A percentile compares a stretch with the other conserved stretches of the same genome.
These are phyloP conservation scores for Zaprionus taronus DNA, from an alignment of 1,140 invertebrate species.

Conservation along the genomic window DNA sequence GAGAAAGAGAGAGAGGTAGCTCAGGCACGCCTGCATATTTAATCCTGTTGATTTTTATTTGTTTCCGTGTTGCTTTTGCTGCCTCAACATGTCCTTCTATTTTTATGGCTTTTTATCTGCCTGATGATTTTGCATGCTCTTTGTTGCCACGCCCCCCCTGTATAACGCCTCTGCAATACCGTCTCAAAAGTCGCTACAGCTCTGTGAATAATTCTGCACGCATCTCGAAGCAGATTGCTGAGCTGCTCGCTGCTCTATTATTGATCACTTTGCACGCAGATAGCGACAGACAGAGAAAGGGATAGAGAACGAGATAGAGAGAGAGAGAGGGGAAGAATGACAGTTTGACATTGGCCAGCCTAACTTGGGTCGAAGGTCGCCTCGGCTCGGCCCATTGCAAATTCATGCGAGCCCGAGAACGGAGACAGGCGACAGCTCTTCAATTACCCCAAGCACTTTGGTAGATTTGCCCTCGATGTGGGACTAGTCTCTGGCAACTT, in stretches of 20 bases:
- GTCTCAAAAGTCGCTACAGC: constrained; percentile 34
- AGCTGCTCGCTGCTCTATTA: constrained; percentile 21
- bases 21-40: constrained; percentile 68
- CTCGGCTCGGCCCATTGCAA: constrained; percentile 15
- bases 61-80: constrained; percentile 62
- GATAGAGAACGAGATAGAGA: background rate
- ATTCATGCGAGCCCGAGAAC: constrained; percentile 16
- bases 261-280: constrained; percentile 15
- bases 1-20: constrained; percentile 11
- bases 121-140: constrained; percentile 61
- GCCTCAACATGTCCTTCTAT: constrained; percentile 40
- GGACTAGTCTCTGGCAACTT: background rate
- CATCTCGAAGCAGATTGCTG: constrained; percentile 7
- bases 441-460: constrained; percentile 25
- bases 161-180: background rate
- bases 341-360: constrained; percentile 24
- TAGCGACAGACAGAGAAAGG: background rate
- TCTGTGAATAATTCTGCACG: background rate
- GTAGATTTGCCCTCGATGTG: constrained; percentile 8
- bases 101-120: constrained; percentile 68
- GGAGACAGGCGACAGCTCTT: constrained; percentile 5
- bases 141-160: constrained; percentile 31
- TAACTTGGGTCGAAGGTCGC: constrained; percentile 26
- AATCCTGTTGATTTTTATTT: constrained; percentile 83
- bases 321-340: background rate